phyloP scores from a whole-genome alignment of 1,140 invertebrate genomes.

The Apolygus lucorum region DNA sequence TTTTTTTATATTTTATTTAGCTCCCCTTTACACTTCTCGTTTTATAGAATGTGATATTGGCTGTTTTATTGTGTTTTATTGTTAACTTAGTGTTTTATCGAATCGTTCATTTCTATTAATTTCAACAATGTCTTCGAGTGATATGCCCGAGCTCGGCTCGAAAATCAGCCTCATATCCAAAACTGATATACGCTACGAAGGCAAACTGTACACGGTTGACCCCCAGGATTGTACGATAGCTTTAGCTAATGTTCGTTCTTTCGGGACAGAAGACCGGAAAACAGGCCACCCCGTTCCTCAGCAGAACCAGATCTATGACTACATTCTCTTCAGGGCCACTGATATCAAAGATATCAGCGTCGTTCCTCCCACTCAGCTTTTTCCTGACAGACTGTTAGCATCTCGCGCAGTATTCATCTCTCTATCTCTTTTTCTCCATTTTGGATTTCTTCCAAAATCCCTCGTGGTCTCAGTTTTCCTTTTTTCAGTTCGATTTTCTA shows the following conservation, averaged over 20 bases:
- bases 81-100: no score
- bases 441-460: no score
- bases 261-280: constrained; percentile 95
- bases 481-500: no score
- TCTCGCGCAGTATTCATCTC: no score
- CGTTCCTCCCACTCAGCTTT: constrained; percentile 50
- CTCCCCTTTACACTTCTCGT: no score
- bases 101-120: no score
- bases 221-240: constrained; percentile 98
- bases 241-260: constrained; percentile 93
- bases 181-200: constrained; percentile 98
- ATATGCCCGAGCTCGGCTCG: constrained; percentile 94
- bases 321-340: constrained; percentile 93
- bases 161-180: constrained; percentile 99
- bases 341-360: constrained; percentile 99
- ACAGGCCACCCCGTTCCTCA: constrained; percentile 87
- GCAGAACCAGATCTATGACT: constrained; percentile 96
- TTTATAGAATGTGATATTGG: no score
- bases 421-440: no score
- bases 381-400: no score
- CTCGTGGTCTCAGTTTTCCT: no score
- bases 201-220: constrained; percentile 97
- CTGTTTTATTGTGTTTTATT: no score
- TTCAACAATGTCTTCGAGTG: constrained; percentile 36
- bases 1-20: no score